Base-by-base conservation (phyloP, 2,797 vertebrate species). In the Pelodytes ibericus region DNA sequence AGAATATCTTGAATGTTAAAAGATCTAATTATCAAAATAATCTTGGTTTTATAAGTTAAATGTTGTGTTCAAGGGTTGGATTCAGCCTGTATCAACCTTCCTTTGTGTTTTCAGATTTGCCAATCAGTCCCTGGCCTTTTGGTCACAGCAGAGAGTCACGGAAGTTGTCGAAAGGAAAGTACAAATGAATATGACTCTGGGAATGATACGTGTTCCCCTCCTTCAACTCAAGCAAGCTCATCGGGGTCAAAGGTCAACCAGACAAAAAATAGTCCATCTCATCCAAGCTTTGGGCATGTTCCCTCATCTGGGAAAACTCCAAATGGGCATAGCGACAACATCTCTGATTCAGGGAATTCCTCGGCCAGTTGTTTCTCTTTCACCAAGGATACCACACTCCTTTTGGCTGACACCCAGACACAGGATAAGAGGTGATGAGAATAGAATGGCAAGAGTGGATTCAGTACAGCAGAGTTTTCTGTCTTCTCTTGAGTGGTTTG, bases 321-420 rank as follows among this genome's bases (percentile, higher is more conserved):
- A 85, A 89, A 92, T 83, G 84, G 90, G 71, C 88, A 91, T 82
- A 89, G 92, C 6, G 96, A 94, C 87, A 95, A 92, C 80, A 93
- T 88, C 80, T 99, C 97, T 0, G 97, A 99, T 89, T 99, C 97
- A 82, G 97, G 97, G 80, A 97, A 99, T 87, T 99, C 97, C 66
- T 92, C 98, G 85, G 97, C 92, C 85, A 99, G 95, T 90, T 98
- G 95, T 81, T 91, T 93, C 39, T 98, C 96, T 75, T 90, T 92
- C 80, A 93, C 92, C 86, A 97, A 95, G 88, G 91, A 91, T 27
- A 83, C 87, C 18, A 64, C 84, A 88, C 59, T 81, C 89, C 82
- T 85, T 91, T 82, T 89, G 86, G 51, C 76, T 75, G 81, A 83
- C 79, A 83, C 86, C 83, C 82, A 81, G 82, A 85, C 84, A 82